Evolutionary conservation across 2,113 vertebrate species (phyloP), one percentile per base, ranked within the genome.

Genomic region (Rostratula benghalensis): DNA sequence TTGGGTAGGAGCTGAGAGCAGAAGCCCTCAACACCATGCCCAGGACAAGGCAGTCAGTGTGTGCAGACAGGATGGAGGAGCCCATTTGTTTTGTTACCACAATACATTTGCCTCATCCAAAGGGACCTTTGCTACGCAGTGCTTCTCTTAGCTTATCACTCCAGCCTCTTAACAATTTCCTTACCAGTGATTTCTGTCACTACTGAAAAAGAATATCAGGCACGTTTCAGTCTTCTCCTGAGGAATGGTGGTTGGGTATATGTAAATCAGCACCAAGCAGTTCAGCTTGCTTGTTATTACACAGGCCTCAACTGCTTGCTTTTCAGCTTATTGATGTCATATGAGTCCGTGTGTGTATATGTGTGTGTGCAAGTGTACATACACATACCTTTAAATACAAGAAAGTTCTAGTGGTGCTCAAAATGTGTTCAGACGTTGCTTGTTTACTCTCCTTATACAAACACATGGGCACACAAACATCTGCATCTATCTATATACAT

Each of bases 391-490:
- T 74, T 48, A 63, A 74, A 88, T 67, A 74, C 48, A 73, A 85
- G 56, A 59, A 87, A 93, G 43, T 87, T 88, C 78, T 83, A 92
- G 48, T 75, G 73, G 11, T 94, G 37, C 74, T 83, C 51, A 95
- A 59, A 74, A 39, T 15, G 18, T 69, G 68, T 91, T 91, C 30
- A 60, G 60, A 35, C 60, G 28, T 65, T 90, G 75, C 35, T 89
- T 68, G 19, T 60, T 92, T 63, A 51, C 48, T 78, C 91, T 69
- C 81, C 73, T 94, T 95, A 57, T 25, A 63, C 35, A 60, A 70
- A 63, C 23, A 71, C 17, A 30, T 1, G 8, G 22, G 48, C 27
- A 33, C 0, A 3, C 8, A 50, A 27, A 46, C 11, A 59, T n/a
- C 28, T 8, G 41, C 25, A 41, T 45, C 19, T 50, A 23, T 45